Conservation (phyloP, 2,113 vertebrate species). For the Pogona vitticeps region DNA sequence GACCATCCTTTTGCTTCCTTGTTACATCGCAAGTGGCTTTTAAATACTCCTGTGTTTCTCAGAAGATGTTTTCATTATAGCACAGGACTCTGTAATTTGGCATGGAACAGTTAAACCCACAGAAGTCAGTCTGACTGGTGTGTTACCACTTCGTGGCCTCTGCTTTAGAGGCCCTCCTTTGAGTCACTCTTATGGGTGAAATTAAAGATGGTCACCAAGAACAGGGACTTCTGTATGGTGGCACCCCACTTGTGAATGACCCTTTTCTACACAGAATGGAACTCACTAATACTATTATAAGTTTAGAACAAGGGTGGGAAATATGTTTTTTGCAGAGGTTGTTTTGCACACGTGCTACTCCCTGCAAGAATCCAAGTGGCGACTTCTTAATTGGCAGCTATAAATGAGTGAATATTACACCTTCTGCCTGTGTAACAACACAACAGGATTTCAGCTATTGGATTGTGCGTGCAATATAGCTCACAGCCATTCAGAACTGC, state of each 20-base stretch:
- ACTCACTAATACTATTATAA: neutral
- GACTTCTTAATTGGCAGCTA: too few species aligned
- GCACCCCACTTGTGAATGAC: neutral
- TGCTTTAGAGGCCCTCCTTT: neutral
- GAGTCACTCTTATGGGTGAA: neutral
- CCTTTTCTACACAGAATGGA: neutral
- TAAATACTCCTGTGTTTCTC: neutral
- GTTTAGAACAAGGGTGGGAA: neutral
- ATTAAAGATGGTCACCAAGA: neutral
- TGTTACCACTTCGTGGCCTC: neutral
- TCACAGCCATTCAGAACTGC: too few species aligned
- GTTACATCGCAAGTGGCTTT: neutral
- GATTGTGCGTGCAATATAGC: too few species aligned
- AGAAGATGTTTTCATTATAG: neutral
- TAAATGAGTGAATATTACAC: too few species aligned
- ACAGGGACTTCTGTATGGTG: neutral
- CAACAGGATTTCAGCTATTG: too few species aligned
- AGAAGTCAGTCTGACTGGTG: too few species aligned
- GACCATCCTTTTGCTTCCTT: too few species aligned
- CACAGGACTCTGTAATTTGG: neutral
- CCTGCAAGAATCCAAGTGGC: too few species aligned
- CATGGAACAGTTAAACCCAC: too few species aligned
- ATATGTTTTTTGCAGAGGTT: too few species aligned
- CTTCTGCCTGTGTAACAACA: too few species aligned
- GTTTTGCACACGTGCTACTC: too few species aligned